phyloP scores from a whole-genome alignment of 2,888 invertebrate species.

The Habroteleia sp. region DNA sequence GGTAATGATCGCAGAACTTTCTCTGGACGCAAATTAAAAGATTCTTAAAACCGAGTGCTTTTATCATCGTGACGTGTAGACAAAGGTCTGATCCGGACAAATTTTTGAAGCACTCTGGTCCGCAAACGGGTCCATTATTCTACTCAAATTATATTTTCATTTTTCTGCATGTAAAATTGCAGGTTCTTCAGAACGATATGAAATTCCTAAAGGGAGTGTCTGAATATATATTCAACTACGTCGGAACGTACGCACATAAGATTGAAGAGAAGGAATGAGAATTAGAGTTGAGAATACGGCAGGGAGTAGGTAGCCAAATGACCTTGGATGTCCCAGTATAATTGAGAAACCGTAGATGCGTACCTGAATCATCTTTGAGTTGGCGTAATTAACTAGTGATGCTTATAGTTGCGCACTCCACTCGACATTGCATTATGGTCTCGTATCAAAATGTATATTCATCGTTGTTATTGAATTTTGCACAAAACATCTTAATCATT shows the following conservation, averaged over 20 bases:
- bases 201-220: slow-evolving; percentile 58
- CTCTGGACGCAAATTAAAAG: too few relatives aligned
- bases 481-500: slow-evolving; percentile 49
- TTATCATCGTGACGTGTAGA: too few relatives aligned
- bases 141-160: slow-evolving; percentile 60
- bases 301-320: slow-evolving; percentile 65
- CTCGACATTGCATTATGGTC: slow-evolving; percentile 17
- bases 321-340: slow-evolving; percentile 69
- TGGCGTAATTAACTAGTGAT: slow-evolving; percentile 66
- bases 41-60: too few relatives aligned
- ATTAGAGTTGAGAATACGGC: slow-evolving; percentile 67
- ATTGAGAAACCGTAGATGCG: slow-evolving; percentile 70
- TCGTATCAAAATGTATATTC: slow-evolving; percentile 43
- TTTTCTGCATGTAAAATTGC: slow-evolving; percentile 56
- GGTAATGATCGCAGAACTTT: too few relatives aligned
- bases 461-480: slow-evolving; percentile 27
- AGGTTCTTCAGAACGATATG: slow-evolving; percentile 55
- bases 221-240: slow-evolving; percentile 59
- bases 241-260: slow-evolving; percentile 64
- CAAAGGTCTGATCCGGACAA: too few relatives aligned
- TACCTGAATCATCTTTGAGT: slow-evolving; percentile 64
- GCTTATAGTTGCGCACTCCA: slow-evolving; percentile 29
- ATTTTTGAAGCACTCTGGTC: slow-evolving; percentile 9
- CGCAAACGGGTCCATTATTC: slow-evolving; percentile 54
- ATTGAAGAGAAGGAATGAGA: slow-evolving; percentile 67